Conservation (phyloP, 2,888 invertebrate genomes). For the Ophonus ardosiacus region DNA sequence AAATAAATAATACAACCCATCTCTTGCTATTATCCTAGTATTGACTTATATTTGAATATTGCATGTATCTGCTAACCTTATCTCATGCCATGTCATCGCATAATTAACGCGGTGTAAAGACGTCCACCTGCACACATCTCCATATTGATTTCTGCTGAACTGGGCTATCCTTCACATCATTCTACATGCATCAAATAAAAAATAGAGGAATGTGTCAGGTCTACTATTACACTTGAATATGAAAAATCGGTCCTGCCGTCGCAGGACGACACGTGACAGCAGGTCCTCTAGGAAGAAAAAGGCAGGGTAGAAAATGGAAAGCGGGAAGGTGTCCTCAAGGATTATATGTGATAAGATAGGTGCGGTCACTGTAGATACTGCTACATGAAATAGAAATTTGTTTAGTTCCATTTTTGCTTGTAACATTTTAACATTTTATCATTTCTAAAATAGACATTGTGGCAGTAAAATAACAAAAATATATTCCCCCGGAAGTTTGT, state of each 20-base stretch:
- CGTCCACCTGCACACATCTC: neutral
- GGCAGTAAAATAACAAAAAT: neutral
- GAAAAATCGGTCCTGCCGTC: neutral
- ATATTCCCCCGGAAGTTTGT: neutral
- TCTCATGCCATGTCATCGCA: neutral
- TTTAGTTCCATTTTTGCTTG: too few species aligned
- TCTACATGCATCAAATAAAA: neutral
- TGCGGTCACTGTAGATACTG: too few species aligned
- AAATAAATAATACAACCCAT: neutral
- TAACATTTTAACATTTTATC: too few species aligned
- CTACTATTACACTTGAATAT: neutral
- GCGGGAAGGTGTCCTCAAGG: neutral
- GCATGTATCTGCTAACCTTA: neutral
- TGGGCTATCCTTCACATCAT: neutral
- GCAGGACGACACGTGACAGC: neutral
- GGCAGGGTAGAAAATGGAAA: too few species aligned
- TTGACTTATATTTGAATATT: neutral
- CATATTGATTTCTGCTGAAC: neutral
- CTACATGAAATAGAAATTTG: too few species aligned
- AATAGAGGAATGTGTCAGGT: neutral
- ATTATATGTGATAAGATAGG: neutral
- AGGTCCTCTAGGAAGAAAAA: neutral
- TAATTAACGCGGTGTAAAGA: neutral
- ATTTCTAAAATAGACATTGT: too few species aligned
- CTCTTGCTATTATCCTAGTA: neutral